phyloP scores from a whole-genome alignment of 2,888 invertebrate species.

The Calameuta idolon region DNA sequence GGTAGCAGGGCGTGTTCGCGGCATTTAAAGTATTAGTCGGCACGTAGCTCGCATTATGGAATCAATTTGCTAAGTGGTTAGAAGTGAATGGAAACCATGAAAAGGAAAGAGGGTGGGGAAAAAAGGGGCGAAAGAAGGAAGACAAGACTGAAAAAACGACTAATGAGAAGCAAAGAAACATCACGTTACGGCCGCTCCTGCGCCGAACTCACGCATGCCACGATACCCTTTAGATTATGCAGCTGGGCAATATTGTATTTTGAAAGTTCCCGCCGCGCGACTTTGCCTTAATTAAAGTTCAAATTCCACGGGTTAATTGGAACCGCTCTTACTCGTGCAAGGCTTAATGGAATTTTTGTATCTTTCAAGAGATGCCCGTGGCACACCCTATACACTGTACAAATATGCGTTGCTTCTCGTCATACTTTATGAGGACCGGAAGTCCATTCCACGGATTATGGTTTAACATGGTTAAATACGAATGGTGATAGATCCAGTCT shows the following conservation, averaged over 20 bases:
- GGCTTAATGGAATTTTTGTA: neutral
- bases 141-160: slow-evolving; percentile 19
- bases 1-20: neutral
- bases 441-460: neutral
- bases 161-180: slow-evolving; percentile 4
- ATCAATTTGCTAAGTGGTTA: slow-evolving; percentile 55
- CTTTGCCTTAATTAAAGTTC: neutral
- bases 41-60: slow-evolving; percentile 33
- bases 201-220: neutral
- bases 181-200: neutral
- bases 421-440: neutral
- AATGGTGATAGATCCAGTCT: slow-evolving; percentile 4
- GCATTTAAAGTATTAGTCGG: slow-evolving; percentile 10
- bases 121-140: slow-evolving; percentile 9
- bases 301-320: neutral
- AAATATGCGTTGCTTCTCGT: neutral
- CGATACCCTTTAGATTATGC: neutral
- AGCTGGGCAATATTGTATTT: neutral
- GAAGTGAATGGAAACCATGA: slow-evolving; percentile 12
- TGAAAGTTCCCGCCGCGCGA: neutral
- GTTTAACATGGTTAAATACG: neutral
- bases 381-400: neutral
- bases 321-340: neutral
- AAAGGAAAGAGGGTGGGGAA: slow-evolving; percentile 15
- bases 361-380: neutral